Evolutionary conservation across 2,113 vertebrate genomes (phyloP).

Genomic region (Casuarius casuarius): DNA sequence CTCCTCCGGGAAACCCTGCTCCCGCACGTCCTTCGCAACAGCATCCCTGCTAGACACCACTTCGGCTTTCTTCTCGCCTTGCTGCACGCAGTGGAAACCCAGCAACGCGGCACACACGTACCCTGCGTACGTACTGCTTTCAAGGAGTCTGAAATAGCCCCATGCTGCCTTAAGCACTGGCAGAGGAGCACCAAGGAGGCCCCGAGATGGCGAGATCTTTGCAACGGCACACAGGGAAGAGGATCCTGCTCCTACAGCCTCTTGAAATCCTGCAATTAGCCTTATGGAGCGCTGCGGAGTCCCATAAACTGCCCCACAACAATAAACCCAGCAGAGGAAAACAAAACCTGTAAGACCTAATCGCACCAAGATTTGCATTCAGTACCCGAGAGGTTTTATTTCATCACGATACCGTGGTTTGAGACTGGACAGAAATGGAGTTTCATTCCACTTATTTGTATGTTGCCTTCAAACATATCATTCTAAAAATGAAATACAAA

Average conservation of each 20-base stretch:
- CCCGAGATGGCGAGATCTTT: no score
- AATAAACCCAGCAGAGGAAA: rapidly evolving
- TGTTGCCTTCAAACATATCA: background rate
- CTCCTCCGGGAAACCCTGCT: background rate
- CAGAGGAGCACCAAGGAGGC: background rate
- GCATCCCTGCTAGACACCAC: background rate
- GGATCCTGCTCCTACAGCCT: background rate
- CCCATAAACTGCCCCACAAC: background rate
- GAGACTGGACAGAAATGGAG: background rate
- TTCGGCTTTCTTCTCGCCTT: background rate
- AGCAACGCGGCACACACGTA: rapidly evolving
- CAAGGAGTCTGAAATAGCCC: background rate
- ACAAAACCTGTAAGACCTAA: rapidly evolving
- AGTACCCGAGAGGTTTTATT: background rate
- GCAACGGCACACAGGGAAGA: background rate
- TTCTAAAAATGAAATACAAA: background rate
- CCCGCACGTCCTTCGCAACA: background rate
- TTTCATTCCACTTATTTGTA: background rate
- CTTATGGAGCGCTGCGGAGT: rapidly evolving
- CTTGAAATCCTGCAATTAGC: rapidly evolving
- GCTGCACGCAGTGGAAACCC: rapidly evolving
- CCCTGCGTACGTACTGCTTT: rapidly evolving
- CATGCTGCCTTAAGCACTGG: background rate
- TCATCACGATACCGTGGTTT: rapidly evolving
- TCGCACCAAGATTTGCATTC: rapidly evolving